Percentiles rank a stretch among this genome's conserved stretches.
phyloP scores from a whole-genome alignment of 1,140 invertebrate species.

The Heliconius himera region DNA sequence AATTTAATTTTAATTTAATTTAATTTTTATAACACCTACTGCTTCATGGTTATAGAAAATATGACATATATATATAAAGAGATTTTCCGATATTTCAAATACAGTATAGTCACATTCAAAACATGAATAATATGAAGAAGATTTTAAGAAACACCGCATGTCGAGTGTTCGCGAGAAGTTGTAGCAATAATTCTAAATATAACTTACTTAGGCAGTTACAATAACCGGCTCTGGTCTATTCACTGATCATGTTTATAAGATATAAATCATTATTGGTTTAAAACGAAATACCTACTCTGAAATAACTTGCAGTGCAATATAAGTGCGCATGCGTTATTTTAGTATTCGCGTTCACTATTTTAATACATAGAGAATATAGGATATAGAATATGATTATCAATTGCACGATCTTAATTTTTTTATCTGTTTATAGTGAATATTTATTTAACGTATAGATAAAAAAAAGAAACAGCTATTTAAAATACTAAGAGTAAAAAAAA shows the following conservation, averaged over 20 bases:
- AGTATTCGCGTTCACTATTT: background rate
- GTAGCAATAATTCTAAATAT: constrained; percentile 66
- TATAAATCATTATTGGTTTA: constrained; percentile 68
- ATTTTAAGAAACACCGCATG: constrained; percentile 17
- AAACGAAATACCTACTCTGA: constrained; percentile 46
- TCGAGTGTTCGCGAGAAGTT: constrained; percentile 40
- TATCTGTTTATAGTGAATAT: no score
- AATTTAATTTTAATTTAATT: no score
- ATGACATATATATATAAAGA: no score
- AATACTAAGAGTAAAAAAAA: no score
- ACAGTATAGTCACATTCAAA: background rate
- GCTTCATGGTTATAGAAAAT: no score
- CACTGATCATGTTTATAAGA: constrained; percentile 78
- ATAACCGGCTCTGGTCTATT: constrained; percentile 62
- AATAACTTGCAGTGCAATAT: constrained; percentile 48
- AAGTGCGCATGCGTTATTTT: background rate
- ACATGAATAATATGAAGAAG: background rate
- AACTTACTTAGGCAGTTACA: constrained; percentile 57
- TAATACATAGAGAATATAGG: no score
- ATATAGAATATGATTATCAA: no score
- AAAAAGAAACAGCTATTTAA: no score
- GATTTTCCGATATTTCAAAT: no score
- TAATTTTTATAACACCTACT: no score
- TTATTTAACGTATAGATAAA: no score
- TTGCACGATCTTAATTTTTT: no score